Conservation (phyloP, 1,140 invertebrate species). For the Platyscapa corneri region DNA sequence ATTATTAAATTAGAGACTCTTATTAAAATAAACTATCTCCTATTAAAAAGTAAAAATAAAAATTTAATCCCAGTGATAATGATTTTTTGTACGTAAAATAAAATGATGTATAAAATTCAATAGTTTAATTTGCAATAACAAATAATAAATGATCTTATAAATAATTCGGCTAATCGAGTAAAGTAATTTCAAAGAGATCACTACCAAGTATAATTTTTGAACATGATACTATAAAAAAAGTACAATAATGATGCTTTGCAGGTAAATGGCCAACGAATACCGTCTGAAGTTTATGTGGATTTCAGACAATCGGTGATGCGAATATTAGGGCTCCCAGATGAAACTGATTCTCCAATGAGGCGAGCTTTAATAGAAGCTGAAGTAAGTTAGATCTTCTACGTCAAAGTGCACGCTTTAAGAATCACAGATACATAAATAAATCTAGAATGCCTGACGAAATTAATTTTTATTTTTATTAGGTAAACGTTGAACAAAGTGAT, state of each 20-base stretch:
- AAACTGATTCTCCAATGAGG: slow-evolving; percentile 52
- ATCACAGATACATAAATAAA: neutral
- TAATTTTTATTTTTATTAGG: neutral
- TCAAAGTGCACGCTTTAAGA: slow-evolving; percentile 1
- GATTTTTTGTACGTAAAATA: no score
- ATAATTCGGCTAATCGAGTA: no score
- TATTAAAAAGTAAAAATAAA: no score
- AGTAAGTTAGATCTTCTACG: slow-evolving; percentile 55
- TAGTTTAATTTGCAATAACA: no score
- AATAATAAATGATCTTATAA: no score
- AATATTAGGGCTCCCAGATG: slow-evolving; percentile 80
- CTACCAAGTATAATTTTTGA: neutral
- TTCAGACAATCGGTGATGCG: slow-evolving; percentile 83
- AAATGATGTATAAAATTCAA: no score
- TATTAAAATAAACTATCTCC: no score
- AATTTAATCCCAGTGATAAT: no score
- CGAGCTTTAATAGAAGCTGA: slow-evolving; percentile 65
- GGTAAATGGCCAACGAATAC: slow-evolving; percentile 89
- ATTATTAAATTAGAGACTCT: no score
- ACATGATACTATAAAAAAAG: neutral
- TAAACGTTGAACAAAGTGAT: slow-evolving; percentile 17
- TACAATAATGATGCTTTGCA: slow-evolving; percentile 59
- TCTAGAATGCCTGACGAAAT: neutral
- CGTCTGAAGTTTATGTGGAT: slow-evolving; percentile 86
- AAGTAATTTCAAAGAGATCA: no score